phyloP scores from a whole-genome alignment of 2,113 vertebrate genomes.

The Notarius quadriscutis region DNA sequence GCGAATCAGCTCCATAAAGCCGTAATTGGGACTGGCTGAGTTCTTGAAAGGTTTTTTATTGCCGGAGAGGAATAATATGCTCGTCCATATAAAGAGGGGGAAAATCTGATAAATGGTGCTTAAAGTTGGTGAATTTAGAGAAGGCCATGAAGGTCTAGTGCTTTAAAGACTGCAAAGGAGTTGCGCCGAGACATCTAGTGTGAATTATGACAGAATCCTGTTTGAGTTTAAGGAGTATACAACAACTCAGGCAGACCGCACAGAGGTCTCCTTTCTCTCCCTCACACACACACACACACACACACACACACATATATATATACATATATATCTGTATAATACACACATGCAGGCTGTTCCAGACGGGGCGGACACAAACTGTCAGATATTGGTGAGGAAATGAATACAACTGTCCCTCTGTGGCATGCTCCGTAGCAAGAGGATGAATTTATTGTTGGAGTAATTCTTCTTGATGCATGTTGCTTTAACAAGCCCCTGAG shows the following conservation, averaged over 20 bases:
- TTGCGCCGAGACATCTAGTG: slow-evolving; percentile 22
- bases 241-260: slow-evolving; percentile 17
- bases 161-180: slow-evolving; percentile 50
- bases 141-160: slow-evolving; percentile 46
- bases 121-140: slow-evolving; percentile 53
- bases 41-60: slow-evolving; percentile 61
- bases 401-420: slow-evolving; percentile 35
- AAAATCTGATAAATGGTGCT: slow-evolving; percentile 47
- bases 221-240: slow-evolving; percentile 35
- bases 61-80: slow-evolving; percentile 55
- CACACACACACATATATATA: slow-evolving; percentile 2
- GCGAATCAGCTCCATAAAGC: slow-evolving; percentile 50
- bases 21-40: slow-evolving; percentile 52
- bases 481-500: slow-evolving; percentile 46
- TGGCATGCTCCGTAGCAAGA: slow-evolving; percentile 28
- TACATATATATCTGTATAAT: background rate
- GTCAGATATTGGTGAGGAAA: slow-evolving; percentile 44
- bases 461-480: slow-evolving; percentile 44
- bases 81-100: slow-evolving; percentile 49
- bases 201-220: slow-evolving; percentile 33
- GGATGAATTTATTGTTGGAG: slow-evolving; percentile 49
- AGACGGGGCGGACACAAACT: slow-evolving; percentile 18
- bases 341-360: slow-evolving; percentile 14
- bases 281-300: background rate
- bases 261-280: background rate